Conservation (phyloP, 2,113 vertebrate species). For the Misgurnus anguillicaudatus region DNA sequence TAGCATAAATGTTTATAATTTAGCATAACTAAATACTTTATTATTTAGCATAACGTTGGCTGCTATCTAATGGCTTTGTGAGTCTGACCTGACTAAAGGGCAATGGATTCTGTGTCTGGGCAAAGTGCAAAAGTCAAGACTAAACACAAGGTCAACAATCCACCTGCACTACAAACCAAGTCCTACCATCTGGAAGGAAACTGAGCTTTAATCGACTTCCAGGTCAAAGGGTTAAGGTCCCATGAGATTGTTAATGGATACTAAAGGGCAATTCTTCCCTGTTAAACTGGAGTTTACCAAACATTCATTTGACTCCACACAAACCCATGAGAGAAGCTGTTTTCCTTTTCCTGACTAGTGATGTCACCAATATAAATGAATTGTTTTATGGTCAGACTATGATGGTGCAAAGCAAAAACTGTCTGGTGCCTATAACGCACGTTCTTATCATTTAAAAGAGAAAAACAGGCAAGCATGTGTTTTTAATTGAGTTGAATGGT, state of each 20-base stretch:
- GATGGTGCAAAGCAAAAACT: not conserved
- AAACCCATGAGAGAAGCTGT: not conserved
- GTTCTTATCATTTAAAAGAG: constrained; percentile 30
- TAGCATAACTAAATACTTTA: too few relatives aligned
- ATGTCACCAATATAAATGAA: not conserved
- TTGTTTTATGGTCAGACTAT: constrained; percentile 3
- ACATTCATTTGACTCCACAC: constrained; percentile 18
- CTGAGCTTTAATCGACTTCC: constrained; percentile 29
- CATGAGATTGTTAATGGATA: constrained; percentile 15
- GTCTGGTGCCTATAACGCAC: constrained; percentile 33
- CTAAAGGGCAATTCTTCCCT: not conserved
- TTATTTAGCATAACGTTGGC: not conserved
- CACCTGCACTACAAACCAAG: constrained; percentile 40
- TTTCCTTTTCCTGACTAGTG: constrained; percentile 16
- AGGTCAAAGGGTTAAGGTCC: constrained; percentile 20
- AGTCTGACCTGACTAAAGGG: constrained; percentile 2
- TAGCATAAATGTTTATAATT: too few relatives aligned
- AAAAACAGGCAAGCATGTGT: constrained; percentile 37
- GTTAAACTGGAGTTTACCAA: constrained; percentile 18
- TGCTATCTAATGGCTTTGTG: not conserved
- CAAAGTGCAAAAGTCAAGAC: constrained; percentile 23
- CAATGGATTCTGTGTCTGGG: constrained; percentile 19
- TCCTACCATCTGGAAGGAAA: constrained; percentile 46
- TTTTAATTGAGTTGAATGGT: constrained; percentile 39
- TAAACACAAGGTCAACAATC: constrained; percentile 5